Evolutionary conservation across 1,140 invertebrate species (phyloP).

Genomic region (Asobara japonica): DNA sequence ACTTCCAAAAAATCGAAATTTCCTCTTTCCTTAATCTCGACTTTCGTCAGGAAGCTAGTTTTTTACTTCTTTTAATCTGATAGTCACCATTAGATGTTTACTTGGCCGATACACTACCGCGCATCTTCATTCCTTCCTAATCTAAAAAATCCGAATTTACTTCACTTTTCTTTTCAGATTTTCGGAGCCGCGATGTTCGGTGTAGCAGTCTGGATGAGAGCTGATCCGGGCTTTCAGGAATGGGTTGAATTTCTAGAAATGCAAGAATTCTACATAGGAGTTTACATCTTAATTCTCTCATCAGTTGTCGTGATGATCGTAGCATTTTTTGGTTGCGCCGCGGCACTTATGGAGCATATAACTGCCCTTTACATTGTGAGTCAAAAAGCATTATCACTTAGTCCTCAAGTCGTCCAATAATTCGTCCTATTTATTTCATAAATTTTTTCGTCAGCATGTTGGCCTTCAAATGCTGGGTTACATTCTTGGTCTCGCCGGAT

Average conservation of each 20-base stretch:
- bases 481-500: conserved; percentile 76
- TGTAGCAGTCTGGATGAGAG: conserved; percentile 80
- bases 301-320: conserved; percentile 78
- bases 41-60: no score
- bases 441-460: conserved; percentile 72
- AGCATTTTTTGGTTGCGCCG: conserved; percentile 79
- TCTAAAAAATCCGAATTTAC: neutral
- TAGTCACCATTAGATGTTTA: no score
- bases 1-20: no score
- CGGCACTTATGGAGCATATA: conserved; percentile 75
- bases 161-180: conserved; percentile 69
- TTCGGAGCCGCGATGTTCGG: conserved; percentile 80
- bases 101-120: no score
- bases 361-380: conserved; percentile 73
- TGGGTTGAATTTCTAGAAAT: conserved; percentile 81
- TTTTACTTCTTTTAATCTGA: no score
- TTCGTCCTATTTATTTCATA: conserved; percentile 31
- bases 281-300: conserved; percentile 80
- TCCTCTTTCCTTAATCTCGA: no score
- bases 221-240: conserved; percentile 82
- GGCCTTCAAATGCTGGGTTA: conserved; percentile 77
- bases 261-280: conserved; percentile 80
- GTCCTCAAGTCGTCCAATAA: neutral
- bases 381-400: conserved; percentile 24
- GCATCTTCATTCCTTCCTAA: no score